Evolutionary conservation across 2,113 vertebrate genomes (phyloP).

Genomic region (Rhegmatorhina hoffmannsi): DNA sequence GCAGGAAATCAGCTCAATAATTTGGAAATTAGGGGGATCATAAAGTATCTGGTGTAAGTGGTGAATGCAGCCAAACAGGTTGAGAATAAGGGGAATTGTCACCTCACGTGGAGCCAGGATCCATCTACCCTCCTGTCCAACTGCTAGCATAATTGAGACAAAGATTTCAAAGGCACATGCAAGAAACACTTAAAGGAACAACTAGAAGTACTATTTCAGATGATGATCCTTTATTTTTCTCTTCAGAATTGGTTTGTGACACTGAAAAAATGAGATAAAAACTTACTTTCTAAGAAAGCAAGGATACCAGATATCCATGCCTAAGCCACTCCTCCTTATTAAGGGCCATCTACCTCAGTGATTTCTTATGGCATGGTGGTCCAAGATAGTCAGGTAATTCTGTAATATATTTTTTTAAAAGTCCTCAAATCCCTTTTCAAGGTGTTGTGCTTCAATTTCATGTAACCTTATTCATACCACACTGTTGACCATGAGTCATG

Average conservation of each 20-base stretch:
- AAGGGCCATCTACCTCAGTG: background rate
- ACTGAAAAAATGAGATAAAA: background rate
- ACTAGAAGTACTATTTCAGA: background rate
- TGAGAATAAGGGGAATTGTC: background rate
- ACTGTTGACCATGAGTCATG: background rate
- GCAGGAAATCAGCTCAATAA: background rate
- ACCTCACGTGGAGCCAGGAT: accelerated
- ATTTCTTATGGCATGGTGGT: background rate
- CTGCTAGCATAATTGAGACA: background rate
- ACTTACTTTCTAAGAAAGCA: background rate
- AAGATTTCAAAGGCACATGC: background rate
- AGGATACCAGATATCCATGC: background rate
- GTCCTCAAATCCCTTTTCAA: background rate
- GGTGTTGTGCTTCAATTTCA: background rate
- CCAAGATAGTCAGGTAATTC: background rate
- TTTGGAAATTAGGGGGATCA: background rate
- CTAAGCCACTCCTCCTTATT: background rate
- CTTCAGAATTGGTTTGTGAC: background rate
- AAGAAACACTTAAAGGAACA: background rate
- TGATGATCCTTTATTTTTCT: background rate
- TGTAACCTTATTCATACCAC: background rate
- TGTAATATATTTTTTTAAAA: background rate
- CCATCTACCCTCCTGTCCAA: background rate
- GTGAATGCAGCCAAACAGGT: background rate
- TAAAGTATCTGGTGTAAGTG: background rate